A percentile compares a stretch with the other conserved stretches of the same genome.
Evolutionary conservation across 2,797 vertebrate genomes (phyloP).

Genomic region (Eulemur rubriventer): DNA sequence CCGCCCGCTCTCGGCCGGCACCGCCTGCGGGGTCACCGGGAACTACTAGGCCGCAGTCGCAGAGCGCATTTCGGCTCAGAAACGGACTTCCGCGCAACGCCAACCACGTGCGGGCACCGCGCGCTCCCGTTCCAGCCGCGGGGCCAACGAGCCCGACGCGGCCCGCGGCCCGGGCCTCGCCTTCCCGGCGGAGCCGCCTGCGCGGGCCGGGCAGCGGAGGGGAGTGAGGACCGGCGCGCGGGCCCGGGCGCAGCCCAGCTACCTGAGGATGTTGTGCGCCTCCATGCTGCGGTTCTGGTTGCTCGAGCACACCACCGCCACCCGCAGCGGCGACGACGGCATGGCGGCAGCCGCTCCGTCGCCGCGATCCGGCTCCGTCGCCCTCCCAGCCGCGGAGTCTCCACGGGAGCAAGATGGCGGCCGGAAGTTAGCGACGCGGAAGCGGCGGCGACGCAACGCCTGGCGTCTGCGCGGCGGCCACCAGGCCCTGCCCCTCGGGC

Average conservation of each 20-base stretch:
- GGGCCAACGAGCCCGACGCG: accelerated
- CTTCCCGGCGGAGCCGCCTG: too few species aligned
- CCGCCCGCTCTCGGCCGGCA: too few species aligned
- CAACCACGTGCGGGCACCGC: neutral
- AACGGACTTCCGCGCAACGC: neutral
- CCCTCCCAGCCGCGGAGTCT: slow-evolving; percentile 46
- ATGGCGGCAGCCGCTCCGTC: slow-evolving; percentile 76
- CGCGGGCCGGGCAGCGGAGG: neutral
- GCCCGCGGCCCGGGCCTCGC: neutral
- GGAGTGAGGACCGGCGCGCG: neutral
- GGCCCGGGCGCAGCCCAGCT: slow-evolving; percentile 74
- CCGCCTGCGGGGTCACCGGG: too few species aligned
- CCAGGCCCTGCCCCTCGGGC: accelerated
- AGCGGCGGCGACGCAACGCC: neutral
- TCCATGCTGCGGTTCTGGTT: slow-evolving; percentile 99
- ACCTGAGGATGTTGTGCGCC: slow-evolving; percentile 99
- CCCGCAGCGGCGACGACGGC: slow-evolving; percentile 97
- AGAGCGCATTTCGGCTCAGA: neutral
- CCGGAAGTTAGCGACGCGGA: slow-evolving; percentile 61
- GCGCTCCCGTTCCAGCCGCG: neutral
- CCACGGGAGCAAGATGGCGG: slow-evolving; percentile 82
- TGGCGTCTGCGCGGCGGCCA: neutral
- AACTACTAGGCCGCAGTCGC: too few species aligned
- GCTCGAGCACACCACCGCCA: slow-evolving; percentile 99
- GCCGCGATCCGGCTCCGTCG: neutral